Base-by-base conservation (phyloP, 2,888 invertebrate genomes). In the Meiosimyza platycephala region DNA sequence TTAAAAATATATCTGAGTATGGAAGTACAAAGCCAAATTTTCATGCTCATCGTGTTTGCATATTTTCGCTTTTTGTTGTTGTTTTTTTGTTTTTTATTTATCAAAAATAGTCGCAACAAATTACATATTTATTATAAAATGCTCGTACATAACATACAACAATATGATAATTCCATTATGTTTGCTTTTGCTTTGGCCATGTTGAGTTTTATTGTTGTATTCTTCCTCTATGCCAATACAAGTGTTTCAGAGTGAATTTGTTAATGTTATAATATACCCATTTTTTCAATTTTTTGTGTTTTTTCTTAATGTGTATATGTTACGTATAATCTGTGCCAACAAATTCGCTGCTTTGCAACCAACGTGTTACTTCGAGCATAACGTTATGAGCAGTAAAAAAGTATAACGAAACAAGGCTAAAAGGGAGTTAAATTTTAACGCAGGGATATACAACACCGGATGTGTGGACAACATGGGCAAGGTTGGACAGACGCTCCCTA, bases 341-440 rank as follows among this genome's bases (percentile, higher is more conserved):
- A 51, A n/a, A 51, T 64, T 15, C 40, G 7, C 40, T 7, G 6
- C 40, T 40, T 40, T 40, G 7, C 22, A 28, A 4, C 28, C 52
- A 51, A 18, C 50, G 64, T 65, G 64, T 65, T 65, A 51, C 52
- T 13, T 51, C 64, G 33, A 65, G 64, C 64, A 65, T 65, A 33
- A 65, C 64, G 51, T 40, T 22, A 18, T 51, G 64, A 51, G 18
- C 50, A 28, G 51, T 50, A 22, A 47, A 40, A 47, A 28, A 65
- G 62, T 28, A 22, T 33, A 54, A 60, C 33, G 12, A 60, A 60
- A 60, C 13, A 22, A 33, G 40, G 22, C 60, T 33, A 13, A 60
- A 12, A 33, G 22, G 40, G 28, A 33, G 13, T 13, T 22, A 28
- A 22, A 11, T 12, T 33, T 40, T 9, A 28, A 28, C 13, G 33